Evolutionary conservation across 2,888 invertebrate species (phyloP).

Genomic region (Aelia acuminata): DNA sequence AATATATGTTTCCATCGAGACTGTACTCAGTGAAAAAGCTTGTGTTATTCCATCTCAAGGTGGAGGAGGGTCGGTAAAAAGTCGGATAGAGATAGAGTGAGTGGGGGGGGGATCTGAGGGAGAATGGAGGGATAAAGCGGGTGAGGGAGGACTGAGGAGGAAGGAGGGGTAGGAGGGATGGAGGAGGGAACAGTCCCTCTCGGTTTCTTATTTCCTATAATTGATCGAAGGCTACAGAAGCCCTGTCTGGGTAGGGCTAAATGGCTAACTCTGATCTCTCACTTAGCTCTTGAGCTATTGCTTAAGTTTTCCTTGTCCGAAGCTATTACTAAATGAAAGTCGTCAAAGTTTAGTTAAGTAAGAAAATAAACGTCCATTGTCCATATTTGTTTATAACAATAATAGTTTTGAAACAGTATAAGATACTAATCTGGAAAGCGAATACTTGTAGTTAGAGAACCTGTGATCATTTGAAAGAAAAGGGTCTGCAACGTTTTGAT

Average conservation of each 20-base stretch:
- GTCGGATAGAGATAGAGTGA: background rate
- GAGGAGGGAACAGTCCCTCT: background rate
- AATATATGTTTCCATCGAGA: no score
- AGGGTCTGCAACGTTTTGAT: no score
- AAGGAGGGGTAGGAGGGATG: background rate
- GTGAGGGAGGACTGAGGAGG: background rate
- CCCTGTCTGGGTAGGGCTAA: background rate
- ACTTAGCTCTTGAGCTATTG: background rate
- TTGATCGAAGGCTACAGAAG: background rate
- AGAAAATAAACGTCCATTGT: no score
- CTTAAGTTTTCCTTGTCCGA: background rate
- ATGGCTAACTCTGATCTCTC: background rate
- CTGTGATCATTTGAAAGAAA: no score
- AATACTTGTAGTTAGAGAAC: no score
- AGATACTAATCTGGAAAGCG: no score
- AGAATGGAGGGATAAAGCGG: background rate
- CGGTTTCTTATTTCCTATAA: constrained; percentile 13
- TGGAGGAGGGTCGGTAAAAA: background rate
- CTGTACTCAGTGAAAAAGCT: background rate
- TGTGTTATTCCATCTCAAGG: background rate
- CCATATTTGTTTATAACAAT: no score
- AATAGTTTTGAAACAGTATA: no score
- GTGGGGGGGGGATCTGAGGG: background rate
- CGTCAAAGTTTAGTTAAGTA: no score
- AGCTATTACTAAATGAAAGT: no score